Base-by-base conservation (phyloP, 2,888 invertebrate genomes). In the Catocala nupta region DNA sequence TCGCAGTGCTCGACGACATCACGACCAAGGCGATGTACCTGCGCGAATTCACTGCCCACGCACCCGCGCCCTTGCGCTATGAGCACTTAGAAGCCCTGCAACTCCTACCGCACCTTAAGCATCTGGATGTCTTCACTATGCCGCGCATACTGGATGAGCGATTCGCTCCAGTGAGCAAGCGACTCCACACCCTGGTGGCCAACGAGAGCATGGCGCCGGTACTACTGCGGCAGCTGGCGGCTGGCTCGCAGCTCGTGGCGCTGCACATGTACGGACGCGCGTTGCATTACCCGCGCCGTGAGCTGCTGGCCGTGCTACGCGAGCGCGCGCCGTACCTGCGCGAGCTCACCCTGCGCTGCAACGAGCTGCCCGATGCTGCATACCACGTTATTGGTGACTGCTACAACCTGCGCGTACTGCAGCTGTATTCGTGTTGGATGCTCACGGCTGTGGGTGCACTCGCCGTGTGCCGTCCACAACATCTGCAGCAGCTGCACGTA, bases 251-350 rank as follows among this genome's bases (percentile, higher is more conserved):
- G 5, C 65, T 83, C 2, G 55, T 44, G 4, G 73, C 66, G 8
- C 59, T 86, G 7, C 81, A 85, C 56, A 84, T 86, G 85, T 86
- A 78, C 47, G 85, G 85, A 1, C 71, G 74, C 44, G 71, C 82
- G 7, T 50, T 71, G 39, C 68, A 75, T 64, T 83, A 76, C 52
- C 75, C 79, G 4, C 59, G 62, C 0, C 60, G 55, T 8, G 80
- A 80, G 34, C 61, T 85, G 51, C 55, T 64, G 5, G 50, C 39
- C 3, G 55, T 84, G 42, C 53, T 86, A 7, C 51, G 50, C 0
- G 63, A 59, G 6, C 71, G 80, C 5, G 55, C 59, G 4, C 47
- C 61, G 3, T 61, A 74, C 45, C 65, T 86, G 25, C 66, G 65
- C 3, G 83, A 81, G 53, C 73, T 86, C 9, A 83, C 84, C 0